Evolutionary conservation across 1,140 invertebrate species (phyloP), one percentile per base, ranked within the genome.

Genomic region (Melanaphis sacchari): DNA sequence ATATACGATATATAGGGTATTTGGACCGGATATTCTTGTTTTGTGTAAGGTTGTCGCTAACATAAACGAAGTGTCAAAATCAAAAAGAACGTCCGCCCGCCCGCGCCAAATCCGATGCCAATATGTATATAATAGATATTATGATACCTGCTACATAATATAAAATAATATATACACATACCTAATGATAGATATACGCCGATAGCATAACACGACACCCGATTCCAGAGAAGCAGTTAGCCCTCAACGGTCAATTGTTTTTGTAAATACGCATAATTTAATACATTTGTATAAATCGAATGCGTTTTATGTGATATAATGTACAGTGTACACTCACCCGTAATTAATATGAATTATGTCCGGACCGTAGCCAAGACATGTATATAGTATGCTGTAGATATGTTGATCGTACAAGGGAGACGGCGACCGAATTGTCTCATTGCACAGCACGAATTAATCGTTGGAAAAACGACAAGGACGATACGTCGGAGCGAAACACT

Each of bases 21-120:
- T 92, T 38, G 91, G 40, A 92, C 91, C 43, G 91, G 91, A 81
- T 46, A 82, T 82, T 92, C 91, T 43, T 92, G 91, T 92, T 92
- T 92, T 46, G 91, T 21, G 91, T 52, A 92, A 92, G 91, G 91
- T 84, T 81, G 66, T 11, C 26, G 90, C 38, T 7, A 40, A 24
- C 38, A 24, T 22, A 22, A 40, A 38, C 40, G 81, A 38, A 24
- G 82, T 26, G 76, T 92, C 66, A 38, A 92, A 82, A 92, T 49
- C 43, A 7, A 92, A 92, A 81, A 92, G 59, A 46, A 49, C 41
- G 76, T 92, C 59, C 59, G 38, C 49, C 54, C 90, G 87, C 36
- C 87, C 87, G 85, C 41, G 41, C 41, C 31, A 1, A 22, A n/a
- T 43, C 85, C 49, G 49, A 18, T 24, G 46, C n/a, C 46, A 38